A percentile compares a stretch with the other conserved stretches of the same genome.
Conservation (phyloP, 2,888 invertebrate species). For the Rhagium mordax region DNA sequence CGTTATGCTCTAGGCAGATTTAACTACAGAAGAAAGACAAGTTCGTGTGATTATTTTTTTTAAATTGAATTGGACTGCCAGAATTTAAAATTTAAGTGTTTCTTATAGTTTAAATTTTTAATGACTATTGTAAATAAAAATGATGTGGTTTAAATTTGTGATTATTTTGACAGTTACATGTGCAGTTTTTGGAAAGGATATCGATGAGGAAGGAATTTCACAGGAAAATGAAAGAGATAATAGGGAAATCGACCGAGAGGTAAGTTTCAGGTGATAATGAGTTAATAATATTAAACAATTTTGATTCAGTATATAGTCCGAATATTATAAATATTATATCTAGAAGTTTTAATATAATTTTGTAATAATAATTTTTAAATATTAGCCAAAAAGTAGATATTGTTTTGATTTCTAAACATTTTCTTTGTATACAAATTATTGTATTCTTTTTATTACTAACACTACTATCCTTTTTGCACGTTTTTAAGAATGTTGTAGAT, state of each 20-base stretch:
- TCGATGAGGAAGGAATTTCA: slow-evolving; percentile 28
- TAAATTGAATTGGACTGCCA: background rate
- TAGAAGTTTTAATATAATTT: too few relatives aligned
- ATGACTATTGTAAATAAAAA: slow-evolving; percentile 4
- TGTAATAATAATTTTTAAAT: too few relatives aligned
- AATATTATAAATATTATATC: too few relatives aligned
- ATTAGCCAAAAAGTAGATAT: too few relatives aligned
- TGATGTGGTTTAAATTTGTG: slow-evolving; percentile 33
- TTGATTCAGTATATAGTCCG: too few relatives aligned
- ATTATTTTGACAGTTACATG: slow-evolving; percentile 37
- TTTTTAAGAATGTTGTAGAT: too few relatives aligned
- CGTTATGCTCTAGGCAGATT: slow-evolving; percentile 16
- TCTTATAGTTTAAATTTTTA: slow-evolving; percentile 8
- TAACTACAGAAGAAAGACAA: background rate
- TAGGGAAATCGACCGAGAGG: slow-evolving; percentile 46
- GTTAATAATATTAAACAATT: too few relatives aligned
- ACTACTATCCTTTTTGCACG: too few relatives aligned
- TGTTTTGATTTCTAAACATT: too few relatives aligned
- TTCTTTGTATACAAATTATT: too few relatives aligned
- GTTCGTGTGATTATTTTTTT: background rate
- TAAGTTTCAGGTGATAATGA: slow-evolving; percentile 27
- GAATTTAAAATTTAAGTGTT: slow-evolving; percentile 7
- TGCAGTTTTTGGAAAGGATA: slow-evolving; percentile 43
- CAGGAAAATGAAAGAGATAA: slow-evolving; percentile 43
- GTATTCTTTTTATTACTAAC: too few relatives aligned